Evolutionary conservation across 1,140 invertebrate genomes (phyloP), one percentile per base, ranked within the genome.

Genomic region (Thaumetopoea pityocampa): DNA sequence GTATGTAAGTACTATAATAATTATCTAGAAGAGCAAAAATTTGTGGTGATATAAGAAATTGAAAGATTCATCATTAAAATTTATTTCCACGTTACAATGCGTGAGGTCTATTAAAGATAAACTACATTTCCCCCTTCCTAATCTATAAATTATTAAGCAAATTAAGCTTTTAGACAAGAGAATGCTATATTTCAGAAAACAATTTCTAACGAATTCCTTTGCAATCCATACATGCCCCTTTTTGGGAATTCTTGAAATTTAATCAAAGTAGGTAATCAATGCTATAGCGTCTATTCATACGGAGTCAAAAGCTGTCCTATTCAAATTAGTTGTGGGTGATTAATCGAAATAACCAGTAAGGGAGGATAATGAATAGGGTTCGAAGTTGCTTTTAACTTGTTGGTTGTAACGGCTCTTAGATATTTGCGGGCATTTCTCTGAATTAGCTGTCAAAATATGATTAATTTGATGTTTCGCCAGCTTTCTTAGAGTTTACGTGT

Each of bases 251-350:
- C 12, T 2, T 14, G 10, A 14, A 28, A 28, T 28, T 28, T 28
- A 28, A 28, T 28, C 12, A 28, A 28, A n/a, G n/a, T n/a, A n/a
- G n/a, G n/a, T 28, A 28, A 2, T n/a, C 8, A 15, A 14, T 14
- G 26, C 11, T n/a, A 28, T 28, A 28, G 26, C 15, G 26, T 10
- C 9, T 8, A 28, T 28, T 28, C 26, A 28, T 12, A 12, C 5
- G 5, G 11, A 2, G 2, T 28, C 26, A 28, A 28, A 28, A 28
- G 9, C 15, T 28, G 11, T 28, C 26, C 26, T 14, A 28, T 28
- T 28, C 26, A 28, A 28, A 28, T 28, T 28, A 28, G 9, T 12
- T 10, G 5, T 28, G 5, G 12, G 4, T 28, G 26, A 28, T 28
- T 28, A 28, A 28, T 28, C 2, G 26, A 10, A n/a, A n/a, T n/a